Evolutionary conservation across 2,888 invertebrate genomes (phyloP).

Genomic region (Napeogenes sylphis): DNA sequence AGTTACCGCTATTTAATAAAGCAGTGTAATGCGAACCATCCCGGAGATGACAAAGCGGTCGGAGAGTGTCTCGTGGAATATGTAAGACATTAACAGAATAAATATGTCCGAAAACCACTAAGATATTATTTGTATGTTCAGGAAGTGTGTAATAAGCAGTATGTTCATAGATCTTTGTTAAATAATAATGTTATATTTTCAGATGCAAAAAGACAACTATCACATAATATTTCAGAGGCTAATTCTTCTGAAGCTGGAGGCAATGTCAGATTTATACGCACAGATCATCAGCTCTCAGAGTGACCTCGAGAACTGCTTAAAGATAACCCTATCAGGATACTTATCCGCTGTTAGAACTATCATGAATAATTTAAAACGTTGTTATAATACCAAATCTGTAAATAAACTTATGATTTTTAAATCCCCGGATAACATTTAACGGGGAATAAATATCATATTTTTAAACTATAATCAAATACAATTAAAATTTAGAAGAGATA

Average conservation of each 20-base stretch:
- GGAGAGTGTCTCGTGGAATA: slow-evolving; percentile 46
- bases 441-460: no score
- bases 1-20: slow-evolving; percentile 50
- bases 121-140: no score
- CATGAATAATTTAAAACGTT: slow-evolving; percentile 43
- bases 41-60: slow-evolving; percentile 35
- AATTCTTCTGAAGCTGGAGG: slow-evolving; percentile 42
- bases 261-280: slow-evolving; percentile 40
- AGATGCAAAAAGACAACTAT: slow-evolving; percentile 57
- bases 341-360: slow-evolving; percentile 40
- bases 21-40: slow-evolving; percentile 42
- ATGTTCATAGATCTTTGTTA: no score
- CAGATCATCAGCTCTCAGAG: slow-evolving; percentile 34
- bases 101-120: no score
- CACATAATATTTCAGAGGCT: slow-evolving; percentile 48
- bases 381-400: slow-evolving; percentile 38
- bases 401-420: no score
- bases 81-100: slow-evolving; percentile 37
- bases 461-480: no score
- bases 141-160: no score
- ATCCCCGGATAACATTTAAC: no score
- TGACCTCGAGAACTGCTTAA: slow-evolving; percentile 46
- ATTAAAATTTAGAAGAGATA: no score
- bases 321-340: slow-evolving; percentile 39
- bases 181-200: slow-evolving; percentile 26